Evolutionary conservation across 2,888 invertebrate genomes (phyloP), one percentile per base, ranked within the genome.

Genomic region (Xylocampa areola): DNA sequence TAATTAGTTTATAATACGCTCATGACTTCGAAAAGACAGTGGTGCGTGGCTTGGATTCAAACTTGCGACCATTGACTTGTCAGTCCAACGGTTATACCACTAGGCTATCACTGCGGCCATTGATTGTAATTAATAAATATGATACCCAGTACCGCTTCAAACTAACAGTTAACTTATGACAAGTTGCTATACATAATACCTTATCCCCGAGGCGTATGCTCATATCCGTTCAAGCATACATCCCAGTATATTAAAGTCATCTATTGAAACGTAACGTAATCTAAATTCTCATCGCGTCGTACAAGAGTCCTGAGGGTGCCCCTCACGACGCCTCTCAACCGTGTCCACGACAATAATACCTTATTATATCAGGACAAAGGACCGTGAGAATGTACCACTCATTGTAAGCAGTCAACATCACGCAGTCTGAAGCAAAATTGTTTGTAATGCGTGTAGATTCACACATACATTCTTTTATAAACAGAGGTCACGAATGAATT

Each of bases 291-390:
- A 87, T 89, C 80, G 85, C 82, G 76, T 80, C 61, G 80, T 82
- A 76, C 77, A 47, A 48, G 65, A 68, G 80, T 88, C 87, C 90
- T 79, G 82, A 82, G 88, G 88, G 89, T 84, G 81, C 74, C 86
- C 88, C 83, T 87, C 77, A 78, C 77, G 79, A 73, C 85, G 82
- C 73, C 86, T 71, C 76, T 84, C 81, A 74, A 84, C 79, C 92
- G 86, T 90, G 88, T 81, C 91, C 82, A 84, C 85, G 80, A 91
- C 90, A 91, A 90, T 90, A 85, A 87, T 83, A 82, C 84, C 83
- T 88, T 87, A 88, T 88, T 86, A 88, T 84, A 84, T 83, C 77
- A 81, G 82, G 84, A 85, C 84, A 86, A 85, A 85, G 81, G 84
- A 87, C 75, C 91, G 91, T 91, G 92, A 82, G 92, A 92, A 79